Evolutionary conservation across 2,797 vertebrate species (phyloP), one percentile per base, ranked within the genome.

Genomic region (Anguilla marmorata): DNA sequence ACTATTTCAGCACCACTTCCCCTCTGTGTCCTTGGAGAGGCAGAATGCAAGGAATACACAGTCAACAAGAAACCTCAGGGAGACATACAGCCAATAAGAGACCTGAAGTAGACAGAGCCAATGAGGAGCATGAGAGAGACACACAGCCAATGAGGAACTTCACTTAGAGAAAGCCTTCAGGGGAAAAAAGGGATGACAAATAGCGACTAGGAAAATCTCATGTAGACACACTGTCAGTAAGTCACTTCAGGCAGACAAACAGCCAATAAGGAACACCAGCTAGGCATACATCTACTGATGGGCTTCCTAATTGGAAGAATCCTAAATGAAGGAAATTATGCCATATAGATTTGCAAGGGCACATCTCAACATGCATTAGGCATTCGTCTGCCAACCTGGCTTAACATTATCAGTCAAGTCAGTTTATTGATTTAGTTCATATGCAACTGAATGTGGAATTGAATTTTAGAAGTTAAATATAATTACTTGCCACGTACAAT

Each of bases 321-420:
- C 33, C 33, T 80, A 54, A 30, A 60, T 88, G 94, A 93, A 93
- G 92, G 93, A 93, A 93, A 94, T 94, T 93, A 94, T 58, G 41
- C 48, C 30, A 94, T 93, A 94, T 92, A 92, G 89, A 91, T 88
- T 90, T 91, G 92, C 86, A 87, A 89, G 41, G 45, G 63, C 87
- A 89, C 63, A 89, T 85, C 87, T 85, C 60, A 88, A 88, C 74
- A 80, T 69, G 89, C 72, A 83, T 58, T 87, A 58, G 48, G 89
- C 72, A 83, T 66, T 87, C 52, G 27, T 33, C 85, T 89, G 90
- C 86, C 88, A 88, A 89, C 89, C 87, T 91, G 88, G 56, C 88
- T 88, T 89, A 90, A 90, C 88, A 88, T 88, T 87, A 89, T 85
- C 72, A n/a, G 86, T 86, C 69, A 87, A 89, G 90, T 89, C 83